Conservation (phyloP, 2,888 invertebrate species). For the Tinea semifulvella region DNA sequence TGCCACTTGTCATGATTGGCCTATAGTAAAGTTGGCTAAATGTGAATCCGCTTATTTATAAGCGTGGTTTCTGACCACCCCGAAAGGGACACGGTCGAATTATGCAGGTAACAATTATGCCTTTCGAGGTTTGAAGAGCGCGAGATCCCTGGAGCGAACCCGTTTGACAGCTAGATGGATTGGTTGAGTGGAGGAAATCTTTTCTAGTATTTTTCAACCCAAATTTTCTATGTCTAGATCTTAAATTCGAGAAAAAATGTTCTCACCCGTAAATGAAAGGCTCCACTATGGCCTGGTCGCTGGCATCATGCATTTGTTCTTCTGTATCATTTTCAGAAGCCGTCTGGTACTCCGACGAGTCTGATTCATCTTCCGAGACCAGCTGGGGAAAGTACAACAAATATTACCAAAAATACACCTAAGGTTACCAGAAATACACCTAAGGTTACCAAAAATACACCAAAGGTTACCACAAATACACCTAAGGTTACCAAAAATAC, state of each 20-base stretch:
- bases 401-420: too few species aligned
- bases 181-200: too few species aligned
- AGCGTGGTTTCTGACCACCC: too few species aligned
- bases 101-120: too few species aligned
- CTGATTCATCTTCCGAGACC: slow-evolving; percentile 57
- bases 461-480: too few species aligned
- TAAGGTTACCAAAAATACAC: too few species aligned
- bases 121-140: background rate
- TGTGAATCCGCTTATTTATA: too few species aligned
- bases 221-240: background rate
- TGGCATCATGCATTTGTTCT: slow-evolving; percentile 54
- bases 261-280: slow-evolving; percentile 76
- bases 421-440: too few species aligned
- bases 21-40: too few species aligned
- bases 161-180: background rate
- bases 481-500: too few species aligned
- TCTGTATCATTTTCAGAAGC: slow-evolving; percentile 64
- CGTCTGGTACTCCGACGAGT: slow-evolving; percentile 63
- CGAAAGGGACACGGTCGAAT: too few species aligned
- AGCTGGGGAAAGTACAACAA: slow-evolving; percentile 11
- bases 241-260: background rate
- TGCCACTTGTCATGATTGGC: too few species aligned
- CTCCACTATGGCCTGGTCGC: slow-evolving; percentile 54
- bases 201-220: background rate
- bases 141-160: background rate